phyloP scores from a whole-genome alignment of 2,888 invertebrate species.

The Cryptus viduatorius region DNA sequence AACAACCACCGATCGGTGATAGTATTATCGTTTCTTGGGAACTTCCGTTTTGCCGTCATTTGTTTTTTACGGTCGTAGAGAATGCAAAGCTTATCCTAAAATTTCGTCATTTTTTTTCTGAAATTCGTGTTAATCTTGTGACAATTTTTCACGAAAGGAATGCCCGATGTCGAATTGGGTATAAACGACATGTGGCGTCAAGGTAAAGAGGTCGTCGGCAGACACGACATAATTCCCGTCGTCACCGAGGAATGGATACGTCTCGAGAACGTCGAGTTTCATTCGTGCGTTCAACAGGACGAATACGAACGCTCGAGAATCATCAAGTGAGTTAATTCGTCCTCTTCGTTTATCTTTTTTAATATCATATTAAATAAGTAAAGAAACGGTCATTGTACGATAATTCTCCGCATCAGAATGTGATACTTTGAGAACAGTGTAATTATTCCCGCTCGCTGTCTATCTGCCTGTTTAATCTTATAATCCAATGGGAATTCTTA shows the following conservation, averaged over 20 bases:
- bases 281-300: conserved; percentile 95
- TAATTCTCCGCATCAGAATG: conserved; percentile 53
- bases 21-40: too few relatives aligned
- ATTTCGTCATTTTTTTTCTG: neutral
- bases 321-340: conserved; percentile 89
- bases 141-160: conserved; percentile 86
- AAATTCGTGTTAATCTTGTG: conserved; percentile 10
- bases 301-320: conserved; percentile 94
- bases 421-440: conserved; percentile 1
- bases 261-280: conserved; percentile 97
- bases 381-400: conserved; percentile 11
- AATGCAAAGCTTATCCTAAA: neutral
- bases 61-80: neutral
- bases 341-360: neutral
- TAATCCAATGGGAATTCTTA: neutral
- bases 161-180: conserved; percentile 98
- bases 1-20: too few relatives aligned
- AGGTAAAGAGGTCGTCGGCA: conserved; percentile 99
- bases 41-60: too few relatives aligned
- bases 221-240: conserved; percentile 99
- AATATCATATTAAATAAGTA: neutral
- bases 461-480: conserved; percentile 18
- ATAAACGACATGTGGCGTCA: conserved; percentile 99
- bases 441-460: conserved; percentile 28
- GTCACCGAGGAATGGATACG: conserved; percentile 99